Percentiles rank a stretch among this genome's conserved stretches.
Conservation (phyloP, 2,113 vertebrate genomes). For the Lophotis ruficrista region DNA sequence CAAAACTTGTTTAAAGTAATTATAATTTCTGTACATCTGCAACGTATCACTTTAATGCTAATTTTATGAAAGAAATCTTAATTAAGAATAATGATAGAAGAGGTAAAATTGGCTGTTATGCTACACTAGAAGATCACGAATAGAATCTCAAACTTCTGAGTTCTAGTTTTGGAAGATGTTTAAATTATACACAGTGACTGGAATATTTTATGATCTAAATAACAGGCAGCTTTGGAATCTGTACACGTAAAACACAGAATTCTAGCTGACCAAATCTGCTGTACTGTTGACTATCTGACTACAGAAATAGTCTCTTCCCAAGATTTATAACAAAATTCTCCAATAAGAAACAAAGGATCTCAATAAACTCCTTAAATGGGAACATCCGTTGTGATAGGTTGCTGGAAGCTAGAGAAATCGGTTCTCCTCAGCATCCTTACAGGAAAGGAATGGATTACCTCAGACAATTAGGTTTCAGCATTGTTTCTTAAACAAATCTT, state of each 20-base stretch:
- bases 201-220: constrained; percentile 17
- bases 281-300: not conserved
- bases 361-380: not conserved
- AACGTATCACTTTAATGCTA: constrained; percentile 49
- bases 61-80: constrained; percentile 62
- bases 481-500: not conserved
- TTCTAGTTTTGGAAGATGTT: constrained; percentile 25
- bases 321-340: not conserved
- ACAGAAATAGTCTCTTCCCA: not conserved
- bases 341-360: not conserved
- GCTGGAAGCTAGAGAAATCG: not conserved
- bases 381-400: not conserved
- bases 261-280: not conserved
- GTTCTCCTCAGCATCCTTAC: not conserved
- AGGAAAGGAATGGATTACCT: not conserved
- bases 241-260: not conserved
- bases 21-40: constrained; percentile 53
- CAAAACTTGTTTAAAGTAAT: constrained; percentile 53
- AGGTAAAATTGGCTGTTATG: constrained; percentile 21
- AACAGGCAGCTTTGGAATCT: not conserved
- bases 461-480: not conserved
- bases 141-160: constrained; percentile 43
- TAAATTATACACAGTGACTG: constrained; percentile 23
- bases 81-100: constrained; percentile 57
- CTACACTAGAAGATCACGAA: constrained; percentile 30